Percentiles rank a stretch among this genome's conserved stretches.
These are phyloP conservation scores for Pollimyrus isidori DNA, from an alignment of 2,113 vertebrate genomes.

Conservation along the genomic window DNA sequence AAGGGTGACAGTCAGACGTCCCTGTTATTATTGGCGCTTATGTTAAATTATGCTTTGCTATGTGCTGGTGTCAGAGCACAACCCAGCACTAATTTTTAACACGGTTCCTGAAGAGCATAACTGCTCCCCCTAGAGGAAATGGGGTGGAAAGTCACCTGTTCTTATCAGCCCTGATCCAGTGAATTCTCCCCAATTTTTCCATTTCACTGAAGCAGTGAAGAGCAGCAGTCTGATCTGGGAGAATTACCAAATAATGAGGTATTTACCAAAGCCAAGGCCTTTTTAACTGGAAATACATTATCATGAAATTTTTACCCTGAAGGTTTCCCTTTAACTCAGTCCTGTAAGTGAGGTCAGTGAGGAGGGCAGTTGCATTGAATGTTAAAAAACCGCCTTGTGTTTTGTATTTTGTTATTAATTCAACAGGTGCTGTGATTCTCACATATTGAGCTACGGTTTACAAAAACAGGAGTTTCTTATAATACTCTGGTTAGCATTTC, in stretches of 20 bases:
- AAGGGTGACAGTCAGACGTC: not conserved
- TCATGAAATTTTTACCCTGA: not conserved
- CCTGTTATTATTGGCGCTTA: not conserved
- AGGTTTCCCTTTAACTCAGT: not conserved
- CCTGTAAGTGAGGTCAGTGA: not conserved
- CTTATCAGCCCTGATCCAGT: not conserved
- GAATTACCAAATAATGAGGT: constrained; percentile 5
- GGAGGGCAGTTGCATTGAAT: not conserved
- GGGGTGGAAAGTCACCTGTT: not conserved
- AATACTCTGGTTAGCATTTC: no score
- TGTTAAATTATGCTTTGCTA: not conserved
- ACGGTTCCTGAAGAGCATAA: not conserved
- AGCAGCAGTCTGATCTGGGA: not conserved
- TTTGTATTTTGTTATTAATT: not conserved
- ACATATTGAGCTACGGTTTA: not conserved
- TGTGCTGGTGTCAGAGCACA: not conserved
- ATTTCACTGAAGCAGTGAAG: not conserved
- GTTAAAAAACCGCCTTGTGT: not conserved
- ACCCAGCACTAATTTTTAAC: not conserved
- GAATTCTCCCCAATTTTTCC: not conserved
- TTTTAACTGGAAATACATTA: not conserved
- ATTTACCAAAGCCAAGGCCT: not conserved
- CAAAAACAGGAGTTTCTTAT: not conserved
- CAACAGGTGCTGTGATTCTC: not conserved
- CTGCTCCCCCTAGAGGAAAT: not conserved